phyloP scores from a whole-genome alignment of 2,888 invertebrate genomes.

The Hofmannophila pseudospretella region DNA sequence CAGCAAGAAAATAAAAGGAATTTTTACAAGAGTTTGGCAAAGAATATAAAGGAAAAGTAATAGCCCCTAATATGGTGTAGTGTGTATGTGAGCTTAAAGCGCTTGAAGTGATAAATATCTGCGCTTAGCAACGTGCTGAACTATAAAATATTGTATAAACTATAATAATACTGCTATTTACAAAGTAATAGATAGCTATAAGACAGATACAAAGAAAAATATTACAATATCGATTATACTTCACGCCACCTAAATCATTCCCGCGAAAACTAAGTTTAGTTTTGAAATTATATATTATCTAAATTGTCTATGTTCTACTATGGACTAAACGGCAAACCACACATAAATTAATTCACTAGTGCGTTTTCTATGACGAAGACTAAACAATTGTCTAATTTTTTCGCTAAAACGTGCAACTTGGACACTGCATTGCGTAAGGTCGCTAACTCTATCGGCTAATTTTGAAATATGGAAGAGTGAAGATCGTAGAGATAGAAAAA shows the following conservation, averaged over 20 bases:
- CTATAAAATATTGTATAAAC: constrained; percentile 17
- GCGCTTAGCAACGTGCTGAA: constrained; percentile 30
- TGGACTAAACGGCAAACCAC: constrained; percentile 49
- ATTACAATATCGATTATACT: constrained; percentile 11
- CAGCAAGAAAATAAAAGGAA: constrained; percentile 1
- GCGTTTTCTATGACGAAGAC: constrained; percentile 48
- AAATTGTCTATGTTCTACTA: constrained; percentile 38
- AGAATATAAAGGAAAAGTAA: constrained; percentile 12
- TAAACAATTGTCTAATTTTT: constrained; percentile 49
- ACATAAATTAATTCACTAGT: constrained; percentile 60
- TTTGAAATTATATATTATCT: constrained; percentile 28
- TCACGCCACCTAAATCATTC: constrained; percentile 41
- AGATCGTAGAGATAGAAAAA: constrained; percentile 54
- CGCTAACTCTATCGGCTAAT: constrained; percentile 37
- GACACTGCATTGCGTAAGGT: constrained; percentile 38
- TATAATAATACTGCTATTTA: constrained; percentile 20
- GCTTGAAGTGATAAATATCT: constrained; percentile 24
- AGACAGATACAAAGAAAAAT: constrained; percentile 13
- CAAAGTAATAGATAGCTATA: constrained; percentile 22
- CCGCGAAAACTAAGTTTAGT: too few species aligned
- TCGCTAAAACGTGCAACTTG: constrained; percentile 61
- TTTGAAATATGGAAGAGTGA: constrained; percentile 76
- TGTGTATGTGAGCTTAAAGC: constrained; percentile 37
- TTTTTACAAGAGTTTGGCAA: constrained; percentile 7
- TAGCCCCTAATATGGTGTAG: constrained; percentile 24